Conservation (phyloP, 2,797 vertebrate species). For the Capromys pilorides region DNA sequence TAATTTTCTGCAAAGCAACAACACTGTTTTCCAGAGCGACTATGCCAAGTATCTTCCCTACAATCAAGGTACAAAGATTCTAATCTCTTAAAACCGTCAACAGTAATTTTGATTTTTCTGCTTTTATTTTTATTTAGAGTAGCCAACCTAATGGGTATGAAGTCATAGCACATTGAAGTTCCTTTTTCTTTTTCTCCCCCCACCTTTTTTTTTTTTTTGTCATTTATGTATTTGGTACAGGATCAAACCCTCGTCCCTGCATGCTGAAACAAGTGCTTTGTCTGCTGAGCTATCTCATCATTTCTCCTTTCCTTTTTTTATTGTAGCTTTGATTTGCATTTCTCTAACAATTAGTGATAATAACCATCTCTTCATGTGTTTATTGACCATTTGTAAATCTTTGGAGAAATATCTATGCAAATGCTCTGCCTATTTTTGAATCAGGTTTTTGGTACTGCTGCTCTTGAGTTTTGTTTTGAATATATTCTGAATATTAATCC, state of each 20-base stretch:
- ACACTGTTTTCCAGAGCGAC: background rate
- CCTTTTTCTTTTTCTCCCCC: background rate
- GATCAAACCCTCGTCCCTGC: too few species aligned
- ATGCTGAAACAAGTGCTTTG: too few species aligned
- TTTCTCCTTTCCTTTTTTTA: too few species aligned
- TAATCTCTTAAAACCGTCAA: background rate
- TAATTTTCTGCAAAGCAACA: background rate
- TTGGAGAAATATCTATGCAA: background rate
- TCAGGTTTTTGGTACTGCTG: background rate
- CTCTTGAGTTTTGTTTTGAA: background rate
- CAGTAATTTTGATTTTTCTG: background rate
- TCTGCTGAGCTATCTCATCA: too few species aligned
- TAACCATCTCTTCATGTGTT: background rate
- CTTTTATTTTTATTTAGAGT: background rate
- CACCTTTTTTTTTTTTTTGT: too few species aligned
- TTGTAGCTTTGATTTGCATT: background rate
- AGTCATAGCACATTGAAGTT: background rate
- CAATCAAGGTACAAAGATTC: background rate
- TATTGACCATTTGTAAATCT: background rate
- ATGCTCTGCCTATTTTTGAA: background rate
- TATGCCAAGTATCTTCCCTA: background rate
- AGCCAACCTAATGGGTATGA: background rate
- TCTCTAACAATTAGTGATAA: background rate
- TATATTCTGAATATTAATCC: background rate
- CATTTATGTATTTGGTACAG: too few species aligned